Evolutionary conservation across 2,888 invertebrate species (phyloP), one percentile per base, ranked within the genome.

Genomic region (Eudasyphora cyanicolor): DNA sequence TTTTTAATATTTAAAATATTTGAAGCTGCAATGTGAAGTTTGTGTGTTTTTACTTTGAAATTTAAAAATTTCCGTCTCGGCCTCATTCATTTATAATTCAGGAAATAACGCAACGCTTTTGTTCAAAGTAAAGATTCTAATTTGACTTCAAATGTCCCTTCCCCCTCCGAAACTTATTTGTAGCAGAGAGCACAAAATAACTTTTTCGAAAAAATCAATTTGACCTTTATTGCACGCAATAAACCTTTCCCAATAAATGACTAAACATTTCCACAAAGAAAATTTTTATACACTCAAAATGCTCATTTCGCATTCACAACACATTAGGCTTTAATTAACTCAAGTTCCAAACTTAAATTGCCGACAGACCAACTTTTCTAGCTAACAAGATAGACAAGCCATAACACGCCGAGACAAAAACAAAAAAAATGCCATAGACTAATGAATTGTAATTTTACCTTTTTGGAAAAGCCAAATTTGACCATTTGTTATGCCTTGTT

Each of bases 281-380:
- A n/a, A 14, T 32, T 1, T n/a, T 2, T n/a, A n/a, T 45, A 45
- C n/a, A 3, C 45, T 45, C n/a, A n/a, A 45, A 67, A 57, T 71
- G 42, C 62, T 69, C 67, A 76, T 82, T 82, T 62, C 57, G 38
- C 70, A 82, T 82, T 79, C 74, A 69, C 79, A 73, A 76, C 49
- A 73, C 79, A 82, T 79, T 82, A 76, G 67, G 73, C 82, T 60
- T 76, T 79, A 82, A 82, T 82, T 82, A 82, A 71, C 64, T 35
- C 64, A 79, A 79, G 67, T 76, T 73, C 35, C 24, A 62, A 64
- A 51, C 67, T 51, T 42, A 76, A 82, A 76, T 79, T 76, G 62
- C 49, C 64, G 76, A 64, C 62, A 60, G 64, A 54, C 19, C 71
- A 78, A 71, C 51, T 64, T 76, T 76, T n/a, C n/a, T n/a, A n/a